Conservation (phyloP, 1,140 invertebrate species). For the Lethocerus indicus region DNA sequence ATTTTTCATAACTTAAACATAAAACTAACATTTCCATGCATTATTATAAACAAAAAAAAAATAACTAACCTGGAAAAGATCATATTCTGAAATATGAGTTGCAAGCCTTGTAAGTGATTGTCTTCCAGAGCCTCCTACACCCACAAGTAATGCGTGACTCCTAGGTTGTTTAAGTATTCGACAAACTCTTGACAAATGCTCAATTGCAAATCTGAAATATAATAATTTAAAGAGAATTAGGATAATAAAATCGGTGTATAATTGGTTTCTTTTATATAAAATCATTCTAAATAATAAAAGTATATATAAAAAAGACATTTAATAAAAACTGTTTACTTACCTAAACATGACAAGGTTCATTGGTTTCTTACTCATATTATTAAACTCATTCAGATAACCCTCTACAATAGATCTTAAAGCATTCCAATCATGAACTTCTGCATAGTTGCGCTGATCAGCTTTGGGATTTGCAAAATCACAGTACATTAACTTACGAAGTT, state of each 20-base stretch:
- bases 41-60: not conserved
- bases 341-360: slow-evolving; percentile 93
- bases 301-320: not conserved
- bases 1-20: no score
- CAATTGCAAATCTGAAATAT: slow-evolving; percentile 68
- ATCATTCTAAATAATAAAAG: not conserved
- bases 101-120: slow-evolving; percentile 80
- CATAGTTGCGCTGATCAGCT: slow-evolving; percentile 71
- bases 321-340: slow-evolving; percentile 28
- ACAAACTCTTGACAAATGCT: slow-evolving; percentile 82
- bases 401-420: slow-evolving; percentile 72
- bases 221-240: not conserved
- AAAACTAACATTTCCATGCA: no score
- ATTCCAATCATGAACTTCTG: slow-evolving; percentile 73
- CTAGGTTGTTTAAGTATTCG: slow-evolving; percentile 81
- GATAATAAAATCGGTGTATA: not conserved
- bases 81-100: slow-evolving; percentile 85
- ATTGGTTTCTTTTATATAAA: not conserved
- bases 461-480: slow-evolving; percentile 94
- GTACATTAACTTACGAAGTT: slow-evolving; percentile 75
- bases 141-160: slow-evolving; percentile 69
- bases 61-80: slow-evolving; percentile 46
- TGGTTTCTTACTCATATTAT: slow-evolving; percentile 92
- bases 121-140: slow-evolving; percentile 81
- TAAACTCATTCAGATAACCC: slow-evolving; percentile 79